phyloP scores from a whole-genome alignment of 2,113 vertebrate genomes.

The Dolichotis patagonum region DNA sequence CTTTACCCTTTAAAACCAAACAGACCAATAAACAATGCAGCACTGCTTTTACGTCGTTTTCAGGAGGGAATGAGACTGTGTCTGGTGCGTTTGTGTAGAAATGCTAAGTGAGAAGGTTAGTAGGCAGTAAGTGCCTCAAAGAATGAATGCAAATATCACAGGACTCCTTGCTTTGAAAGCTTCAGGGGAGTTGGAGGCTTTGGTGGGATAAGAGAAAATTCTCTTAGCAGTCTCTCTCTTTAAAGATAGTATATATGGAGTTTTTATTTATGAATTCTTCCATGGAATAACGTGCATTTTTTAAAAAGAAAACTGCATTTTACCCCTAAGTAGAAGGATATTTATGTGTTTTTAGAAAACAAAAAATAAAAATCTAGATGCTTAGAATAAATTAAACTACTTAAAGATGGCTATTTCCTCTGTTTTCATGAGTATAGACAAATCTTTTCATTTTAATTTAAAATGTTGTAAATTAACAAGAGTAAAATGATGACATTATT shows the following conservation, averaged over 20 bases:
- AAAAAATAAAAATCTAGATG: background rate
- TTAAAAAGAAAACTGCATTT: background rate
- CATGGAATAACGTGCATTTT: background rate
- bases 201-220: background rate
- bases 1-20: background rate
- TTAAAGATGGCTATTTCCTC: background rate
- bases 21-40: background rate
- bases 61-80: background rate
- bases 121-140: slow-evolving; percentile 34
- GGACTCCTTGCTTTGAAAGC: background rate
- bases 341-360: background rate
- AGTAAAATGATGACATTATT: background rate
- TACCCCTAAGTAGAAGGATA: background rate
- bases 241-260: background rate
- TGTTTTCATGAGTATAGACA: background rate
- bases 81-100: background rate
- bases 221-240: background rate
- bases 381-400: background rate
- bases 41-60: background rate
- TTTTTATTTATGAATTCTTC: slow-evolving; percentile 50
- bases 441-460: slow-evolving; percentile 41
- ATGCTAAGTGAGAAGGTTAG: slow-evolving; percentile 21
- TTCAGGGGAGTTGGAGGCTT: slow-evolving; percentile 18
- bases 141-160: background rate
- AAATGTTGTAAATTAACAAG: background rate